Evolutionary conservation across 2,888 invertebrate species (phyloP).

Genomic region (Limenitis camilla): DNA sequence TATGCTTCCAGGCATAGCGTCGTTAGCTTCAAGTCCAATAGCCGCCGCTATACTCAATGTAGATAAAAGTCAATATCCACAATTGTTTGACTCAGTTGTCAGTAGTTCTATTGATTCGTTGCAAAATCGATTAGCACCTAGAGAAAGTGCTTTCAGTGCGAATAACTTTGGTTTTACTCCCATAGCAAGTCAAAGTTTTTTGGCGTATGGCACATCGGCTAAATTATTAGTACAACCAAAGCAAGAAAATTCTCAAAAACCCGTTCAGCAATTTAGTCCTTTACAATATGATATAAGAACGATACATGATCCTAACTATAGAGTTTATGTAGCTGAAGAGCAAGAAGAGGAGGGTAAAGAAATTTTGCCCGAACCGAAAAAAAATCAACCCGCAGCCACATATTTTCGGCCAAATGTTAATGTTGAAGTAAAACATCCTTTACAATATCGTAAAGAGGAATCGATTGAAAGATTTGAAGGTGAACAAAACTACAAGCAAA

Average conservation of each 20-base stretch:
- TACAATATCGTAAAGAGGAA: conserved; percentile 61
- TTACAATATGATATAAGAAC: conserved; percentile 64
- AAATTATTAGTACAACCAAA: conserved; percentile 44
- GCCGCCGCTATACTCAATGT: conserved; percentile 58
- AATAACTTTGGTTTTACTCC: conserved; percentile 67
- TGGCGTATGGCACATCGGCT: conserved; percentile 47
- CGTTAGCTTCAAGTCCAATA: conserved; percentile 63
- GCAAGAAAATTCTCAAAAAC: conserved; percentile 33
- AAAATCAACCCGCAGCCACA: conserved; percentile 59
- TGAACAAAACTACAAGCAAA: conserved; percentile 64
- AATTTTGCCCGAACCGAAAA: conserved; percentile 61
- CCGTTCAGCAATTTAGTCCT: conserved; percentile 46
- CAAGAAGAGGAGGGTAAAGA: conserved; percentile 50
- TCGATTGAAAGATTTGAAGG: conserved; percentile 47
- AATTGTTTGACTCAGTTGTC: conserved; percentile 62
- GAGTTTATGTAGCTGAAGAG: conserved; percentile 65
- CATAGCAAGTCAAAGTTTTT: conserved; percentile 62
- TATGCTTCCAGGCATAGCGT: conserved; percentile 58
- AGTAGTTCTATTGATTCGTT: conserved; percentile 68
- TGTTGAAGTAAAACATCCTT: conserved; percentile 60
- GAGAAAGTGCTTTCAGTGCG: conserved; percentile 57
- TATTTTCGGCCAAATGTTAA: conserved; percentile 63
- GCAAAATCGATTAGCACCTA: conserved; percentile 55
- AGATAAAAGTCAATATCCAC: conserved; percentile 65
- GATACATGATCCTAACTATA: conserved; percentile 65